Evolutionary conservation across 2,113 vertebrate species (phyloP).

Genomic region (Xiphophorus maculatus): DNA sequence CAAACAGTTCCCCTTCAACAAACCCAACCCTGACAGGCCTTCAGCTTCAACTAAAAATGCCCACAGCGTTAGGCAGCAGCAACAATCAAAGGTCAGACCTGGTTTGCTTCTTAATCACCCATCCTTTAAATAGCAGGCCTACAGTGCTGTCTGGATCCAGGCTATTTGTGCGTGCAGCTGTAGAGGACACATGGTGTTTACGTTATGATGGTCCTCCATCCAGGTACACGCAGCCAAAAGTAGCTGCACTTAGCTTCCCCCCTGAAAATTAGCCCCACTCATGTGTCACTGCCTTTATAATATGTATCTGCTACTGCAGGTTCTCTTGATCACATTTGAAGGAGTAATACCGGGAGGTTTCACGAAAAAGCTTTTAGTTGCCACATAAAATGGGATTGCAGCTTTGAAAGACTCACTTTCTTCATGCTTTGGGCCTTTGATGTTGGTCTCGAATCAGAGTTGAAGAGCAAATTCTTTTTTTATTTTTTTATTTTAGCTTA

Average conservation of each 20-base stretch:
- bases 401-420: not conserved
- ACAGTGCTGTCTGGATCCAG: conserved; percentile 53
- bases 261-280: not conserved
- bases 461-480: not conserved
- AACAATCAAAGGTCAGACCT: conserved; percentile 75
- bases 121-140: conserved; percentile 74
- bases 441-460: not conserved
- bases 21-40: conserved; percentile 35
- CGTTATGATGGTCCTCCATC: conserved; percentile 33
- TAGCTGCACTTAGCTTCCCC: conserved; percentile 3
- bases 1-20: conserved; percentile 32
- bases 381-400: not conserved
- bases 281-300: not conserved
- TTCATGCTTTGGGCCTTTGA: not conserved
- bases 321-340: conserved; percentile 5
- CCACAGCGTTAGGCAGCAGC: conserved; percentile 67
- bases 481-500: no score
- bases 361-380: not conserved
- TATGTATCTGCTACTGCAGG: not conserved
- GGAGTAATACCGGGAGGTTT: not conserved
- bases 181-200: conserved; percentile 37
- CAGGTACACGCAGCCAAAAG: conserved; percentile 24
- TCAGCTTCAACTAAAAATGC: conserved; percentile 63
- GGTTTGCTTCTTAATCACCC: conserved; percentile 74
- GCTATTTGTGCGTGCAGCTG: conserved; percentile 50